These are phyloP conservation scores for Geophilus truncorum DNA, from an alignment of 2,888 invertebrate genomes.

Conservation along the genomic window DNA sequence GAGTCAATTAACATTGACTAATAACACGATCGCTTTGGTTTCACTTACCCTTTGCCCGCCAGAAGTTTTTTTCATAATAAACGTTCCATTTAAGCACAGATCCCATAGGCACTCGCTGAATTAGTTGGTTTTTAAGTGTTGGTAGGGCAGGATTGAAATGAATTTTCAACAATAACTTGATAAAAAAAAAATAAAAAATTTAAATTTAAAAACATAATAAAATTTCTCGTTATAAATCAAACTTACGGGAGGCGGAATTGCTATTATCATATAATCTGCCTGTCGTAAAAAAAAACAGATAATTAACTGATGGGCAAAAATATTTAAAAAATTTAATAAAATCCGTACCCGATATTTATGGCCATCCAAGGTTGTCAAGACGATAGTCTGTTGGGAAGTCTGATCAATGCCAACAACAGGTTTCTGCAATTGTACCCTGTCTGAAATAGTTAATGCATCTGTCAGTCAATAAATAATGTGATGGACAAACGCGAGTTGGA, in stretches of 20 bases:
- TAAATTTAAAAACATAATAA: too few relatives aligned
- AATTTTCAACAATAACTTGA: conserved; percentile 47
- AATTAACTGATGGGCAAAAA: too few relatives aligned
- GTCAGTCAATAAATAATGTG: conserved; percentile 44
- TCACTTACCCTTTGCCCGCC: conserved; percentile 47
- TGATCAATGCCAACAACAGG: conserved; percentile 37
- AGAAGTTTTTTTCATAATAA: conserved; percentile 49
- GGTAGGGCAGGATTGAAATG: conserved; percentile 47
- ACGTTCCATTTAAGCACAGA: conserved; percentile 49
- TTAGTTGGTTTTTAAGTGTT: conserved; percentile 44
- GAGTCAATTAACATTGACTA: neutral
- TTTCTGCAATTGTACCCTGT: conserved; percentile 33
- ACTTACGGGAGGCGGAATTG: conserved; percentile 46
- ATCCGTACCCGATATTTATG: neutral
- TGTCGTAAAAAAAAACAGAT: neutral
- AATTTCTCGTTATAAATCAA: too few relatives aligned
- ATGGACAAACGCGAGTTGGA: conserved; percentile 38
- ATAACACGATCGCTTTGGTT: too few relatives aligned
- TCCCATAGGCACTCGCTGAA: conserved; percentile 49
- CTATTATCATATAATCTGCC: conserved; percentile 44
- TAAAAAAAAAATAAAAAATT: too few relatives aligned
- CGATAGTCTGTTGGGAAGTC: neutral
- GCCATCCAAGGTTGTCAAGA: conserved; percentile 39
- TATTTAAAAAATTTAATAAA: neutral
- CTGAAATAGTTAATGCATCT: neutral